A percentile compares a stretch with the other conserved stretches of the same genome.
These are phyloP conservation scores for Anguilla anguilla DNA, from an alignment of 2,797 vertebrate species.

Conservation along the genomic window DNA sequence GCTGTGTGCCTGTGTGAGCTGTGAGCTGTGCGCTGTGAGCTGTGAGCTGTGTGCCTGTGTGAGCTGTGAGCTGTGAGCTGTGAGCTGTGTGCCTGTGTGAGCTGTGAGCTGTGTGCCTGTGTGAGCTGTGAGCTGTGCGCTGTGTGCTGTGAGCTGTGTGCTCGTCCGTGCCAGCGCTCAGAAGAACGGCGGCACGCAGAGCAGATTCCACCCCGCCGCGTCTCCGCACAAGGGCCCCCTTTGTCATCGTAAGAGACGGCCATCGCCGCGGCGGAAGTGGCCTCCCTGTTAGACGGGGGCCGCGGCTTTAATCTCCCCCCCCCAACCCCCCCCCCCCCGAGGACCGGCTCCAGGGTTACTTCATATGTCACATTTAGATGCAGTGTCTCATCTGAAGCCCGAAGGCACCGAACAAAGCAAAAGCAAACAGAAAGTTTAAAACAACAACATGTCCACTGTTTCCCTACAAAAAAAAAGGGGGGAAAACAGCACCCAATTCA, in stretches of 20 bases:
- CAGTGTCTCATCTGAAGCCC: background rate
- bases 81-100: no score
- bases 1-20: no score
- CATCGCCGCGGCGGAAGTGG: background rate
- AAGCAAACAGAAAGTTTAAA: background rate
- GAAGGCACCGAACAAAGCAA: background rate
- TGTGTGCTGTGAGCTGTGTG: background rate
- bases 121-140: no score
- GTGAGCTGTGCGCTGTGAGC: no score
- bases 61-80: no score
- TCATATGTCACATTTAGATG: background rate
- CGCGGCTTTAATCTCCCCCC: background rate
- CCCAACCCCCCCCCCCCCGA: background rate
- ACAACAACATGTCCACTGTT: background rate
- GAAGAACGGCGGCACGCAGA: background rate
- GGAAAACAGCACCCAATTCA: background rate
- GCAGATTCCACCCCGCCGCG: no score
- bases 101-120: no score
- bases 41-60: no score
- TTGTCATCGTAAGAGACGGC: background rate
- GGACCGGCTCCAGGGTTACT: background rate
- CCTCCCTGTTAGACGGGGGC: background rate
- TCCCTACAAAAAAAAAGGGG: background rate
- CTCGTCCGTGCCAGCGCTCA: no score
- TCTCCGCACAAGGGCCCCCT: constrained; percentile 20